phyloP scores from a whole-genome alignment of 2,113 vertebrate species.

The Clarias macrocephalus region DNA sequence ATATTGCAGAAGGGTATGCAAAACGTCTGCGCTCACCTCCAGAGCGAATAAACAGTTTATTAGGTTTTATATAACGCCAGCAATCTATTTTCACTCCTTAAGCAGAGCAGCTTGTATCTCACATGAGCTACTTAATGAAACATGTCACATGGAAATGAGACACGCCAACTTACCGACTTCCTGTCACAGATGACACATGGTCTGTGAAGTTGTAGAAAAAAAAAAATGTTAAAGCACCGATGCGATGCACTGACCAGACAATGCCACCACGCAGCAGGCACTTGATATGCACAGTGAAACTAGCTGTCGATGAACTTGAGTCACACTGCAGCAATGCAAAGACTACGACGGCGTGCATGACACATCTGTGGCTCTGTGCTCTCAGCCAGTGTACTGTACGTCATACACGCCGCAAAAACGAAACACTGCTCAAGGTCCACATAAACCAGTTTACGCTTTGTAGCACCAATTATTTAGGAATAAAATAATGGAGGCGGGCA shows the following conservation, averaged over 20 bases:
- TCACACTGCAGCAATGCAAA: conserved; percentile 51
- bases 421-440: background rate
- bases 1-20: background rate
- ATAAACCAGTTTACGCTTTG: background rate
- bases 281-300: conserved; percentile 76
- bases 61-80: background rate
- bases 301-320: conserved; percentile 69
- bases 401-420: background rate
- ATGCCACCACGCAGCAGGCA: conserved; percentile 62
- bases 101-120: background rate
- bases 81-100: background rate
- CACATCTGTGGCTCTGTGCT: conserved; percentile 13
- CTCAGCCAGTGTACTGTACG: background rate
- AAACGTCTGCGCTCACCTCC: background rate
- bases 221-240: conserved; percentile 62
- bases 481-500: background rate
- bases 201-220: conserved; percentile 58
- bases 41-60: background rate
- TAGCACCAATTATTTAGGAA: background rate
- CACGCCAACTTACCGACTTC: conserved; percentile 22
- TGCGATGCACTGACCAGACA: conserved; percentile 65
- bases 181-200: conserved; percentile 52
- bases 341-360: background rate
- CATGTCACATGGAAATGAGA: conserved; percentile 26
- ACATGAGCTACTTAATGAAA: conserved; percentile 10